Conservation (phyloP, 2,888 invertebrate genomes). For the Calephelis perditalis region DNA sequence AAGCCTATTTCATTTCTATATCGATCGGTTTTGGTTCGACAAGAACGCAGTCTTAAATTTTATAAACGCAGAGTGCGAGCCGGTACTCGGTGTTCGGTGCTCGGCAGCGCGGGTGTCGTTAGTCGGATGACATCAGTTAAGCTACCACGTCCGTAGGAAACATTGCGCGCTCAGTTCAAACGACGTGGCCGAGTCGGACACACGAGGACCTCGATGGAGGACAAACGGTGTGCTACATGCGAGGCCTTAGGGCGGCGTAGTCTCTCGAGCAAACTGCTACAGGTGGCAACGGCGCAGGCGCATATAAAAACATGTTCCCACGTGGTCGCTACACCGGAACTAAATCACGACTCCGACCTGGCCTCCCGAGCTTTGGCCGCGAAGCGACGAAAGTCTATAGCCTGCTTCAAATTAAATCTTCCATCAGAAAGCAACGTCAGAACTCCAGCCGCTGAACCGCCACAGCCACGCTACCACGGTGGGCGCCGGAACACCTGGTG, state of each 20-base stretch:
- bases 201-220: slow-evolving; percentile 72
- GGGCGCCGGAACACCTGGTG: slow-evolving; percentile 75
- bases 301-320: slow-evolving; percentile 66
- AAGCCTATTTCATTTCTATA: slow-evolving; percentile 67
- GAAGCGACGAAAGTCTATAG: slow-evolving; percentile 69
- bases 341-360: slow-evolving; percentile 52
- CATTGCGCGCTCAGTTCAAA: slow-evolving; percentile 71
- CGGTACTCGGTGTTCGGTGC: slow-evolving; percentile 41
- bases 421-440: slow-evolving; percentile 50
- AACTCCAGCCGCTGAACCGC: slow-evolving; percentile 44
- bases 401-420: slow-evolving; percentile 61
- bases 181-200: slow-evolving; percentile 67
- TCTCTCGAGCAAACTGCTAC: slow-evolving; percentile 64
- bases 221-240: slow-evolving; percentile 68
- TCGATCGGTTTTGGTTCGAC: slow-evolving; percentile 58
- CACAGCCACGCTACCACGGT: slow-evolving; percentile 48
- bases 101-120: slow-evolving; percentile 58
- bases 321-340: slow-evolving; percentile 49
- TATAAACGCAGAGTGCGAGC: slow-evolving; percentile 57
- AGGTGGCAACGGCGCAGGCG: slow-evolving; percentile 73
- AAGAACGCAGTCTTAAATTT: slow-evolving; percentile 57
- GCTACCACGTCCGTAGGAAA: slow-evolving; percentile 68
- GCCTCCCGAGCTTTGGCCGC: slow-evolving; percentile 67
- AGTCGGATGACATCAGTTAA: slow-evolving; percentile 77
- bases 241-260: slow-evolving; percentile 68